Evolutionary conservation across 1,140 invertebrate species (phyloP), one percentile per base, ranked within the genome.

Genomic region (Drosophila mauritiana): DNA sequence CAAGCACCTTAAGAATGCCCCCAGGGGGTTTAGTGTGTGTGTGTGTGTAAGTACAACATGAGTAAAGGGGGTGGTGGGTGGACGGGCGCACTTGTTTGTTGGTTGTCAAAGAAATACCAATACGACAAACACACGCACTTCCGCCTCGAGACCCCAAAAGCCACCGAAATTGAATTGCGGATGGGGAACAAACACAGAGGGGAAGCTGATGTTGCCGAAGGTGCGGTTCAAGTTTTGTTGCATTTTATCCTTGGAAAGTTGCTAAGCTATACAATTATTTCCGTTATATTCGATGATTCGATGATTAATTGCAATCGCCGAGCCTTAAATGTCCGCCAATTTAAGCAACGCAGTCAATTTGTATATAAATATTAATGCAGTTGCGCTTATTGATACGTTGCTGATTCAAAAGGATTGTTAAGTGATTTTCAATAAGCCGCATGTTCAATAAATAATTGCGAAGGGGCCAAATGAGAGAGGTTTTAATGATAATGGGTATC

Each of bases 81-180:
- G 40, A 10, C 0, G 5, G 17, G 31, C 4, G 42, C 17, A 4
- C 58, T 67, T 67, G 65, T 69, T 69, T 57, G 72, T 75, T 75
- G 72, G 52, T 56, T 61, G 55, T 73, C 56, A 74, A 69, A 72
- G 55, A 75, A 83, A 76, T 84, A 46, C 76, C 80, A 84, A 83
- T 84, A 84, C 78, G 76, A 80, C 49, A 84, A 70, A 59, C 63
- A 84, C 39, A 75, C 51, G 63, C 63, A 63, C 59, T 74, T 73
- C 58, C 72, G 58, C 22, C 57, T 57, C 20, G 20, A 39, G 17
- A 12, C 36, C 51, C 52, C 58, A n/a, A 7, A 10, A 3, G 37
- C 3, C 20, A 17, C 5, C 13, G 4, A 34, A 39, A 7, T 51
- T 22, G 20, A 34, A 15, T 62, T 31, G 62, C 7, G 55, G 34